Conservation (phyloP, 2,797 vertebrate genomes). For the Borostomias antarcticus region DNA sequence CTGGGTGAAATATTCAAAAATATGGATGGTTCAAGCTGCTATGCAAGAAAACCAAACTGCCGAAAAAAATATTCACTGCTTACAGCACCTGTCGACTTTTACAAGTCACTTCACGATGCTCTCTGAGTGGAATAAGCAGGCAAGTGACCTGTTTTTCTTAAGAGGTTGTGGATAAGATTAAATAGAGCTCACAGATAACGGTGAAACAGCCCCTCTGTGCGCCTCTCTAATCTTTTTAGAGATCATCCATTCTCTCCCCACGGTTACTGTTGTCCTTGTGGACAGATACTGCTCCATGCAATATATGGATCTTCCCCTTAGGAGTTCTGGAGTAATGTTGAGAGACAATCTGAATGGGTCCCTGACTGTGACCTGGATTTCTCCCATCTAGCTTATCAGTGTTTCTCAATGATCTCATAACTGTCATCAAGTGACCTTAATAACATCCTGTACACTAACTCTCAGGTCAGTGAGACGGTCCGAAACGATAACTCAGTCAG, state of each 20-base stretch:
- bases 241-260: slow-evolving; percentile 1
- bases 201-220: background rate
- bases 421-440: too few species aligned
- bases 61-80: background rate
- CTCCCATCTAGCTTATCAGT: too few species aligned
- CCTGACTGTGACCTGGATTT: background rate
- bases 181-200: background rate
- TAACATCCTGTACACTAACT: too few species aligned
- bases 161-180: background rate
- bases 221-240: slow-evolving; percentile 3
- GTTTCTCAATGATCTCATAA: too few species aligned
- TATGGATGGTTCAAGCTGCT: background rate
- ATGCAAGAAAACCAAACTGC: background rate
- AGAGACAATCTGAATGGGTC: background rate
- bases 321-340: background rate
- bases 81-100: background rate
- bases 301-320: background rate
- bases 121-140: background rate
- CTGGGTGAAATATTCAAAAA: background rate
- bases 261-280: background rate
- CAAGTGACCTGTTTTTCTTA: background rate
- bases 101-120: background rate
- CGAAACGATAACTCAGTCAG: too few species aligned
- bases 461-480: too few species aligned
- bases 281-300: slow-evolving; percentile 12